Percentiles rank a stretch among this genome's conserved stretches.
phyloP scores from a whole-genome alignment of 2,797 vertebrate species.

The Falco concolor region DNA sequence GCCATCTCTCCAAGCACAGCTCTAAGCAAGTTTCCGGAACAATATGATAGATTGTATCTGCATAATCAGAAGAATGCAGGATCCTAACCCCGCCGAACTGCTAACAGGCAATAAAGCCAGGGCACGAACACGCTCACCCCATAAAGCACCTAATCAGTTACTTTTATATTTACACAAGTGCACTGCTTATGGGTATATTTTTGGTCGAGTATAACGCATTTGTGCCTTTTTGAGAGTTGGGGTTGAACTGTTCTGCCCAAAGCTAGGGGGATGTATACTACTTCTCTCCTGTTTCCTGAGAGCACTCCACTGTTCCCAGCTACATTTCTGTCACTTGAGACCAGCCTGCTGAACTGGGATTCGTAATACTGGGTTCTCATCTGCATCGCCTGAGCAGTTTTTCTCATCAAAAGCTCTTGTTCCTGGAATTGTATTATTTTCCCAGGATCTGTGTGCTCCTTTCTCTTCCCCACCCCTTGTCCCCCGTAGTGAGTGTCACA shows the following conservation, averaged over 20 bases:
- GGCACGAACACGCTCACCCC: background rate
- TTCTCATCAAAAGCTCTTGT: background rate
- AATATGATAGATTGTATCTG: background rate
- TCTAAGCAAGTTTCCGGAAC: constrained; percentile 9
- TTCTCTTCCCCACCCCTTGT: background rate
- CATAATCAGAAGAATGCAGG: background rate
- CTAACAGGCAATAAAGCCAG: background rate
- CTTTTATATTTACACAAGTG: background rate
- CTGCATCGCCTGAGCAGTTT: background rate
- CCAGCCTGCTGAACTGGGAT: background rate
- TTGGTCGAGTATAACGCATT: background rate
- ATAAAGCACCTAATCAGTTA: background rate
- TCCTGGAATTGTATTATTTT: background rate
- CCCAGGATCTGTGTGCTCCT: background rate
- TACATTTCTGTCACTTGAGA: background rate
- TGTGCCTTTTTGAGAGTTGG: background rate
- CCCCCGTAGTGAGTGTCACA: rapidly evolving
- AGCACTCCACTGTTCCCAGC: background rate
- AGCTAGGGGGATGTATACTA: background rate
- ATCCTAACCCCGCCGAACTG: background rate
- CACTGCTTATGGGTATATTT: background rate
- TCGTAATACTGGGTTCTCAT: background rate
- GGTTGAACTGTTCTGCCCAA: background rate
- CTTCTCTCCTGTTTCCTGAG: background rate
- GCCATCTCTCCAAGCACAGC: background rate